Base-by-base conservation (phyloP, 2,797 vertebrate species). In the Denticeps clupeoides region DNA sequence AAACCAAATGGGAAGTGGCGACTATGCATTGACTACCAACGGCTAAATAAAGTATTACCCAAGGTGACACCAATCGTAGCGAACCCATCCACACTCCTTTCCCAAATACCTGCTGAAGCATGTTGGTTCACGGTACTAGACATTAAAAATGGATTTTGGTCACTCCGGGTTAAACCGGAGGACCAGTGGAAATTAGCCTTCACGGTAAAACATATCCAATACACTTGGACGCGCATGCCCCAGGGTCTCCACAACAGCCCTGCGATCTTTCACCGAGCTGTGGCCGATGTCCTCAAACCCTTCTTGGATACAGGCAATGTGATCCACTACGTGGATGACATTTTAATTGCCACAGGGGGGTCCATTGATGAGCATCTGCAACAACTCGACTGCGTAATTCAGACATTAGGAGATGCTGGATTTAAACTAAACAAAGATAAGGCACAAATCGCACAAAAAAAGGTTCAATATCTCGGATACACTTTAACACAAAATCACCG, bases 371-470 rank as follows among this genome's bases (percentile, higher is more conserved):
- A 31, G 1, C 45, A 47, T 9, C 22, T 33, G 12, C 18, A 9
- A 3, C 18, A 22, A 3, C 11, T 33, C 4, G 45, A 48, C 6
- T 23, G 35, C 15, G 31, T 38, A 15, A 19, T 19, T 18, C 19
- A 22, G 10, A 37, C 22, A 8, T 29, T 37, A 4, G 5, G 12
- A 4, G 37, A 47, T 3, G 2, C 22, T 6, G 32, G 18, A 19
- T 19, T 48, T 7, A 48, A 49, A 40, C 5, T 40, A 3, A 49
- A 49, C 10, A 16, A n/a, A 16, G 31, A 19, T 3, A 47, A 33
- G 33, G 32, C 21, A 1, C 33, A 48, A 5, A 23, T 37, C 6
- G 22, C n/a, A 5, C 11, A 24, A 12, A 22, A 2, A 0, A n/a
- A 33, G 3, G 32, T 40, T 1, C 32, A 48, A 9, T 48, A 48